Conservation (phyloP, 2,113 vertebrate genomes). For the Solenodon paradoxus region DNA sequence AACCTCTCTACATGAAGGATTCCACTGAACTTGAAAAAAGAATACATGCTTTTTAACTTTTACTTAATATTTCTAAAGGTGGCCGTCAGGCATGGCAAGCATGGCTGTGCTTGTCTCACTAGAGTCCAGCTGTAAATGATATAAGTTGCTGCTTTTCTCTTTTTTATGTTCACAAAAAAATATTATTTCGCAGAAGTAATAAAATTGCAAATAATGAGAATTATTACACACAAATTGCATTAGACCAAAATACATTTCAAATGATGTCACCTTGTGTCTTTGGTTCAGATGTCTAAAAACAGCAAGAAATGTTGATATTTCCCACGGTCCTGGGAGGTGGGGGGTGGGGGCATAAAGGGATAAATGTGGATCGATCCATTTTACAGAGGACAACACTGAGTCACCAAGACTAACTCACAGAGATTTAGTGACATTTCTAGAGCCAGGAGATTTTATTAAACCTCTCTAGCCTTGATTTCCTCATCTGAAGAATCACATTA, state of each 20-base stretch:
- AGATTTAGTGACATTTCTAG: background rate
- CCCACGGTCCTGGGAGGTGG: background rate
- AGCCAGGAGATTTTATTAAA: background rate
- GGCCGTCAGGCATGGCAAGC: background rate
- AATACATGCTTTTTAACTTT: background rate
- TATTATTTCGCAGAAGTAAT: background rate
- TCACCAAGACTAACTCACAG: background rate
- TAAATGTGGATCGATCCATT: background rate
- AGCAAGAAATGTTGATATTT: background rate
- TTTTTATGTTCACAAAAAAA: background rate
- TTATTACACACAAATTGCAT: background rate
- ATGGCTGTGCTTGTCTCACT: background rate
- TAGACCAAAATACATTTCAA: background rate
- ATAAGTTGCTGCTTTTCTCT: background rate
- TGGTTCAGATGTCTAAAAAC: background rate
- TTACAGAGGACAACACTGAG: background rate
- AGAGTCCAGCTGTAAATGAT: background rate
- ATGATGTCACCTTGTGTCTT: background rate
- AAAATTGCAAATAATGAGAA: background rate
- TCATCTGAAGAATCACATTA: background rate
- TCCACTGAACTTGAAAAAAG: background rate
- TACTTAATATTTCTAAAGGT: background rate
- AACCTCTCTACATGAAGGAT: background rate
- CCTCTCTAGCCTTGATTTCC: background rate
- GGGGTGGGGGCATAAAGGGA: background rate